Percentiles rank a stretch among this genome's conserved stretches.
Evolutionary conservation across 1,140 invertebrate genomes (phyloP).

Genomic region (Drosophila rhopaloa): DNA sequence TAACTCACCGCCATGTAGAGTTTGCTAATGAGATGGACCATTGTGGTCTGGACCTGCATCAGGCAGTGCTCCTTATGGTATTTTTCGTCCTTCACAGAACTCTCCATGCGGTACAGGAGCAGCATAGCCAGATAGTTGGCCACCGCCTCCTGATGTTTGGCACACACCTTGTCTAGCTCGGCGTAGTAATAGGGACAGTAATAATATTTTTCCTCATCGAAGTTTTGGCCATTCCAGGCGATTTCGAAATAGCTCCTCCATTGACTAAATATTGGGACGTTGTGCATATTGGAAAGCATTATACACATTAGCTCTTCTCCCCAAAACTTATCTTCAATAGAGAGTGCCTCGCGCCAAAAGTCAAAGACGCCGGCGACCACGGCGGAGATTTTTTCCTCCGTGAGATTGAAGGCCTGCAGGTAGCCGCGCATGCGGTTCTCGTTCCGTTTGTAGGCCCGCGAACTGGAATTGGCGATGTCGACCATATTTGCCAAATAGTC

Average conservation of each 20-base stretch:
- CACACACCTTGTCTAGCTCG: conserved; percentile 63
- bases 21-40: conserved; percentile 53
- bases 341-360: conserved; percentile 60
- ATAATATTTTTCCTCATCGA: neutral
- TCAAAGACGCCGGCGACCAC: conserved; percentile 60
- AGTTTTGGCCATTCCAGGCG: conserved; percentile 56
- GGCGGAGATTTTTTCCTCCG: conserved; percentile 37
- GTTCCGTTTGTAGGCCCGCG: conserved; percentile 60
- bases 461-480: conserved; percentile 54
- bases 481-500: conserved; percentile 67
- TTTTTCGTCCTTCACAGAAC: conserved; percentile 41
- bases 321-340: conserved; percentile 52
- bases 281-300: neutral
- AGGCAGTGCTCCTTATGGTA: conserved; percentile 83
- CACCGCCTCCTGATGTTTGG: conserved; percentile 46
- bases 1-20: conserved; percentile 55
- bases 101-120: conserved; percentile 66
- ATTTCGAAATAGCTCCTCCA: conserved; percentile 71
- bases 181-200: conserved; percentile 60
- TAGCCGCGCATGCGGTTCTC: conserved; percentile 65
- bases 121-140: conserved; percentile 76
- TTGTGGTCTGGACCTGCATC: conserved; percentile 28
- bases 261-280: conserved; percentile 6
- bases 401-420: conserved; percentile 49
- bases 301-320: conserved; percentile 40